Conservation (phyloP, 2,888 invertebrate species). For the Cantharis flavilabris region DNA sequence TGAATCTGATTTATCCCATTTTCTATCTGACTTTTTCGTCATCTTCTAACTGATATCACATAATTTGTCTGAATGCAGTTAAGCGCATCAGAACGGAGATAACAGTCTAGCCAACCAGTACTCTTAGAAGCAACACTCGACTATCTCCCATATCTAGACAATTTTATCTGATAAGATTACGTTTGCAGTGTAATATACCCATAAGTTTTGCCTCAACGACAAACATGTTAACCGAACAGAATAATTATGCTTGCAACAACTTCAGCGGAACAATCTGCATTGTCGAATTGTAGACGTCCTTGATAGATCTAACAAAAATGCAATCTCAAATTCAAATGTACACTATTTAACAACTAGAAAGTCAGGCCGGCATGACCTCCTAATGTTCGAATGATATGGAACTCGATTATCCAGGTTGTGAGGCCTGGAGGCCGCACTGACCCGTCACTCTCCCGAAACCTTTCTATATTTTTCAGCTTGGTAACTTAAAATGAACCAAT, state of each 20-base stretch:
- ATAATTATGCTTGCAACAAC: background rate
- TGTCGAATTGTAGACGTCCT: background rate
- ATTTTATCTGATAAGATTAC: background rate
- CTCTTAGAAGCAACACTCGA: background rate
- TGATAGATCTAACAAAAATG: background rate
- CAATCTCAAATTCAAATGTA: background rate
- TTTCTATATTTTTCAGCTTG: too few relatives aligned
- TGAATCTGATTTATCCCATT: too few relatives aligned
- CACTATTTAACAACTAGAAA: too few relatives aligned
- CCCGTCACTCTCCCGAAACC: too few relatives aligned
- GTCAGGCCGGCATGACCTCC: too few relatives aligned
- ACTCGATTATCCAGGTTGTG: too few relatives aligned
- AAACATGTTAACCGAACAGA: background rate
- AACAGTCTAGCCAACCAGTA: too few relatives aligned
- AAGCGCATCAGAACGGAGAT: too few relatives aligned
- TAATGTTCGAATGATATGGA: too few relatives aligned
- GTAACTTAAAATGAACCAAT: too few relatives aligned
- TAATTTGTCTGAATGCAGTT: background rate
- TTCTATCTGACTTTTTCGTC: too few relatives aligned
- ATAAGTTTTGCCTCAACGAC: background rate
- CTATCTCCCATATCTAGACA: background rate
- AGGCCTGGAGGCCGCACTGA: too few relatives aligned
- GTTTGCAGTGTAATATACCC: background rate
- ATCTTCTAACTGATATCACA: background rate
- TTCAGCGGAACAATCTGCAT: background rate